phyloP scores from a whole-genome alignment of 2,797 vertebrate species.

The Paramormyrops hopkinsi region DNA sequence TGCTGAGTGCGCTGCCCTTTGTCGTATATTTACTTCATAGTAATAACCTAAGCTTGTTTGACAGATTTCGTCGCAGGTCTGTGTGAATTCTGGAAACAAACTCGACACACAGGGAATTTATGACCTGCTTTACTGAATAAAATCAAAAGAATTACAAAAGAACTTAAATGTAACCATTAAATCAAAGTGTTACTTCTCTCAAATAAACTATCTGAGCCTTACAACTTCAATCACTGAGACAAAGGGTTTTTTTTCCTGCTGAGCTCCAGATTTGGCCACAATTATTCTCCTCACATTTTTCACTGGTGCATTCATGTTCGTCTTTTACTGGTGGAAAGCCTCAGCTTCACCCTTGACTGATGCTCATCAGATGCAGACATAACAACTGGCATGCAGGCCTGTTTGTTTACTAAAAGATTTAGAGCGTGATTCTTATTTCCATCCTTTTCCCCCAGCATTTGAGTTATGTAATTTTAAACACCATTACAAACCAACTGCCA shows the following conservation, averaged over 20 bases:
- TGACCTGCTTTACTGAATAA: neutral
- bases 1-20: neutral
- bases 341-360: neutral
- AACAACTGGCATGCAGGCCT: neutral
- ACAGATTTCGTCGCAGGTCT: neutral
- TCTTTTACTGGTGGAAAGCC: neutral
- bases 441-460: neutral
- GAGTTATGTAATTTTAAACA: neutral
- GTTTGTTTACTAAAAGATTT: neutral
- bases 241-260: neutral
- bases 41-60: neutral
- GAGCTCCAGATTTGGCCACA: neutral
- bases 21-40: neutral
- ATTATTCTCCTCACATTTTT: neutral
- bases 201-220: neutral
- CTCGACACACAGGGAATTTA: neutral
- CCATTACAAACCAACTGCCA: neutral
- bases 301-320: neutral
- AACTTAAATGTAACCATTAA: neutral
- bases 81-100: neutral
- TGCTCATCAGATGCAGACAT: neutral
- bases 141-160: neutral
- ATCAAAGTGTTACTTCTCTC: neutral
- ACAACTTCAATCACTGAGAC: neutral
- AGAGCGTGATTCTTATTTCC: neutral